These are phyloP conservation scores for Oncopodura yosiiana DNA, from an alignment of 1,140 invertebrate genomes.

Conservation along the genomic window DNA sequence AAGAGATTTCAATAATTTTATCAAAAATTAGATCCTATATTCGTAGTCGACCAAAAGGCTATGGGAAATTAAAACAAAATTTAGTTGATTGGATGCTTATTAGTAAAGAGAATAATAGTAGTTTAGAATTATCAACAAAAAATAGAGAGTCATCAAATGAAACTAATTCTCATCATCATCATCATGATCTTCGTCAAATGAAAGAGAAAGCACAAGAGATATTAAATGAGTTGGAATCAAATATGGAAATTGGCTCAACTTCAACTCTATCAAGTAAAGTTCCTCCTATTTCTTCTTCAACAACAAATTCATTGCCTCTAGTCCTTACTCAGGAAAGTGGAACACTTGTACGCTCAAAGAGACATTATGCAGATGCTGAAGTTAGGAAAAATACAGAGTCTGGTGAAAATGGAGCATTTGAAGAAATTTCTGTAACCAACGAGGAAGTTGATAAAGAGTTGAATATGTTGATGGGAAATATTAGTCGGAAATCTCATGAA, in stretches of 20 bases:
- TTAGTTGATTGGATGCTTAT: constrained; percentile 12
- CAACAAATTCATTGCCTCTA: too few relatives aligned
- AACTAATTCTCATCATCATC: neutral
- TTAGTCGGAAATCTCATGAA: constrained; percentile 48
- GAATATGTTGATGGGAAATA: neutral
- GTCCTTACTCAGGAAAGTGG: constrained; percentile 8
- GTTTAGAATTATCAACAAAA: neutral
- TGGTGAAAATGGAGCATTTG: constrained; percentile 45
- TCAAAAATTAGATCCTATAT: constrained; percentile 27
- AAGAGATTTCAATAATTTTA: constrained; percentile 26
- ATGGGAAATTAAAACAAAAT: constrained; percentile 20
- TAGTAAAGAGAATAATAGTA: neutral
- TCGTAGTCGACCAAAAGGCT: constrained; percentile 13
- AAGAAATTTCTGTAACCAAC: constrained; percentile 50
- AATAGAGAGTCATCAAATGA: neutral
- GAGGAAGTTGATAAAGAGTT: constrained; percentile 39
- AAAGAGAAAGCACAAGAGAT: neutral
- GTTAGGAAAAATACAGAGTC: constrained; percentile 7
- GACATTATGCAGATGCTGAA: constrained; percentile 8
- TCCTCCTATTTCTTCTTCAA: too few relatives aligned
- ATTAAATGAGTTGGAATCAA: neutral
- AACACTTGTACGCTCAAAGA: constrained; percentile 6
- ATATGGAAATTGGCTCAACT: neutral
- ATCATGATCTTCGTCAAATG: neutral
- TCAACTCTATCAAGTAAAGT: too few relatives aligned